Evolutionary conservation across 2,797 vertebrate genomes (phyloP).

Genomic region (Sebastes paucispinis): DNA sequence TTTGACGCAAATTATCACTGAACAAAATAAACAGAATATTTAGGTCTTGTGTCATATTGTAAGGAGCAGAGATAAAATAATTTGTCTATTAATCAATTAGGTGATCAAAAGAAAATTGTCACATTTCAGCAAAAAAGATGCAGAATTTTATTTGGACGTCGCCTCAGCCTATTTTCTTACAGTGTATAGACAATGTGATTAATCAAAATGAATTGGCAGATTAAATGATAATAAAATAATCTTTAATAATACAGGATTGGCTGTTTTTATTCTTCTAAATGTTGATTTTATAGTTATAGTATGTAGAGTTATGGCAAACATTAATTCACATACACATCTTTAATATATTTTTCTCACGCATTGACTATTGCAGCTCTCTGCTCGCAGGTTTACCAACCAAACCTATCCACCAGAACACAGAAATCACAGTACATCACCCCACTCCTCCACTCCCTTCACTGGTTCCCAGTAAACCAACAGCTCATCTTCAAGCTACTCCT

Average conservation of each 20-base stretch:
- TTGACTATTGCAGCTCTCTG: no score
- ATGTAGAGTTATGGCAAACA: conserved; percentile 87
- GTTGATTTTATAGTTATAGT: not conserved
- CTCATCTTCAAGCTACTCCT: no score
- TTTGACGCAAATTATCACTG: not conserved
- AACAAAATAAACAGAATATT: not conserved
- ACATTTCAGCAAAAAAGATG: not conserved
- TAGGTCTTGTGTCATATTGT: not conserved
- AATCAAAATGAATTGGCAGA: not conserved
- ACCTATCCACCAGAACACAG: no score
- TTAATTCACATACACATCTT: conserved; percentile 53
- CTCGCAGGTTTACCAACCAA: no score
- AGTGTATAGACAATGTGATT: not conserved
- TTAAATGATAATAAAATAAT: not conserved
- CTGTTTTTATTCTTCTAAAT: no score
- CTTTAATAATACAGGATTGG: not conserved
- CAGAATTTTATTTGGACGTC: not conserved
- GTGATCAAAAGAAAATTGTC: not conserved
- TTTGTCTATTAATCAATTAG: not conserved
- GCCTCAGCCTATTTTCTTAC: not conserved
- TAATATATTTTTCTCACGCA: not conserved
- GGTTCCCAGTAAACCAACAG: no score
- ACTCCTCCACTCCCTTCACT: no score
- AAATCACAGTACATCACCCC: no score
- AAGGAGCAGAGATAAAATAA: not conserved